Conservation (phyloP, 1,140 invertebrate genomes). For the Apocrypta bakeri region DNA sequence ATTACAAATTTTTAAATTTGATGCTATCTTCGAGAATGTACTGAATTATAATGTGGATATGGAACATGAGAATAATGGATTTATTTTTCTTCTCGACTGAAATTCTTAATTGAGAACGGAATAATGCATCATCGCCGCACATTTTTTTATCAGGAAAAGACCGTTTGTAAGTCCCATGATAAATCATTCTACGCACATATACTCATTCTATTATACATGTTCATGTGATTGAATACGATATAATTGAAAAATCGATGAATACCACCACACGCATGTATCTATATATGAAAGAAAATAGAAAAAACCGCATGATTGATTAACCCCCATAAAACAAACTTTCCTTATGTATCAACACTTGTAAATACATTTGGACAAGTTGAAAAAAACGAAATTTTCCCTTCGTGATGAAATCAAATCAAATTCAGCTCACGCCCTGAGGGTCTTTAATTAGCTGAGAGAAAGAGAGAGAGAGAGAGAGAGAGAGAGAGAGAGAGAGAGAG, state of each 20-base stretch:
- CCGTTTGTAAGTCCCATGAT: neutral
- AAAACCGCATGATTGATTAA: constrained; percentile 24
- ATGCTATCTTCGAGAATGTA: no score
- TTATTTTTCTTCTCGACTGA: neutral
- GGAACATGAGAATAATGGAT: neutral
- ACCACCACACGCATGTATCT: neutral
- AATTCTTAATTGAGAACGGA: neutral
- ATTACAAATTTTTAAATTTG: neutral
- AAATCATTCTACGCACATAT: neutral
- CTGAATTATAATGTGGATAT: neutral
- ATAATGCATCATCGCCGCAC: no score
- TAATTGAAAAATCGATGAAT: constrained; percentile 5
- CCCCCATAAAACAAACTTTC: neutral
- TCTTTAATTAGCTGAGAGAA: neutral
- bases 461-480: neutral
- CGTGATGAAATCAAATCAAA: neutral
- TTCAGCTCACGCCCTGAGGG: neutral
- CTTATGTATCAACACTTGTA: neutral
- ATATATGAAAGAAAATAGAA: neutral
- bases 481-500: neutral
- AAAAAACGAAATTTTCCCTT: neutral
- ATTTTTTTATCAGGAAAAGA: neutral
- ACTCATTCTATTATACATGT: no score
- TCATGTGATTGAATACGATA: neutral
- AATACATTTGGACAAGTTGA: neutral